phyloP scores from a whole-genome alignment of 2,888 invertebrate genomes.

The Metellina segmentata region DNA sequence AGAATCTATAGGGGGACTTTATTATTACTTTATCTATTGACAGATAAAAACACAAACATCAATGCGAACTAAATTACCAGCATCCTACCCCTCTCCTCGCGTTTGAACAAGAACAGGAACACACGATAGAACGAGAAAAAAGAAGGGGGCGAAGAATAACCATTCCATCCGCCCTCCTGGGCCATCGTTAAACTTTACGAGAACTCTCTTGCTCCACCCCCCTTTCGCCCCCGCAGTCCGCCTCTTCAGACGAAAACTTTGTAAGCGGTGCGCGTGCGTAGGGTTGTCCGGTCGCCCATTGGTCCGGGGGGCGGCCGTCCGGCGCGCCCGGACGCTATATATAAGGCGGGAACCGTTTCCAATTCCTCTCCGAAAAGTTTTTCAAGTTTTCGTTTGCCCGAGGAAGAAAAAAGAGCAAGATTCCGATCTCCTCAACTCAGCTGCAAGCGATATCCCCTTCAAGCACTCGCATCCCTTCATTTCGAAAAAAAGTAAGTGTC shows the following conservation, averaged over 20 bases:
- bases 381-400: slow-evolving; percentile 9
- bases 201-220: neutral
- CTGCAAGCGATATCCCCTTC: neutral
- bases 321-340: neutral
- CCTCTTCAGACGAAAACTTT: neutral
- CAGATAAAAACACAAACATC: slow-evolving; percentile 1
- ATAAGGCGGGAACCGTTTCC: slow-evolving; percentile 6
- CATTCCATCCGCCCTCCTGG: neutral
- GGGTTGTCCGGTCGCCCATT: neutral
- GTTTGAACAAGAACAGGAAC: neutral
- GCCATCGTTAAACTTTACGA: neutral
- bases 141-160: neutral
- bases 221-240: no score
- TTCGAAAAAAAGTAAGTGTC: neutral
- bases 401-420: neutral
- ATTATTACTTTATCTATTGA: neutral
- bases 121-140: neutral
- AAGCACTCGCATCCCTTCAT: neutral
- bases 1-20: neutral
- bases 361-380: slow-evolving; percentile 36
- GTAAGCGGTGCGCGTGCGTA: neutral
- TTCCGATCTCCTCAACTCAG: neutral
- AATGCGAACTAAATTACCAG: neutral
- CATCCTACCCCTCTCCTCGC: neutral
- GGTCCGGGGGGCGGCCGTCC: neutral